Percentiles rank a stretch among this genome's conserved stretches.
Evolutionary conservation across 2,888 invertebrate genomes (phyloP).

Genomic region (Conchocele bisecta): DNA sequence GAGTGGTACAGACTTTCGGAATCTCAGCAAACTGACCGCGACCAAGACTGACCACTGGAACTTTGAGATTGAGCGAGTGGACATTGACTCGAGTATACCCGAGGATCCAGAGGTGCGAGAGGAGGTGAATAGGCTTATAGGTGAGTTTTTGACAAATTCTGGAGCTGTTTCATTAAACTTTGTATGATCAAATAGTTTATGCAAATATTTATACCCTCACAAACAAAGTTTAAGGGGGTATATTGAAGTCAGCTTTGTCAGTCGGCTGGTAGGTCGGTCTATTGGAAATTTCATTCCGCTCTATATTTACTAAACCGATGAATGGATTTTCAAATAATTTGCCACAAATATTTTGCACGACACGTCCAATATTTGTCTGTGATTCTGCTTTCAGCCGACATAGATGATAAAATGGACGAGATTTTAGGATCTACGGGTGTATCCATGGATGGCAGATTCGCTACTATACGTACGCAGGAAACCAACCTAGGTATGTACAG

Average conservation of each 20-base stretch:
- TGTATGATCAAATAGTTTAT: no score
- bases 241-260: no score
- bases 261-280: no score
- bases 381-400: slow-evolving; percentile 74
- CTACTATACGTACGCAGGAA: slow-evolving; percentile 90
- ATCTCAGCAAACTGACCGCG: slow-evolving; percentile 91
- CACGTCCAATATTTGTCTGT: no score
- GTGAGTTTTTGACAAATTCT: no score
- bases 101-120: slow-evolving; percentile 89
- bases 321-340: no score
- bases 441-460: slow-evolving; percentile 93
- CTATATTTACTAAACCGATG: no score
- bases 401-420: slow-evolving; percentile 88
- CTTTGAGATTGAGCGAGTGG: slow-evolving; percentile 88
- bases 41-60: slow-evolving; percentile 85
- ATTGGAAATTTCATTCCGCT: no score
- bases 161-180: no score
- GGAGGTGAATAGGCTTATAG: slow-evolving; percentile 85
- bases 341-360: no score
- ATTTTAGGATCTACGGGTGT: slow-evolving; percentile 92
- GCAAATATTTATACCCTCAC: no score
- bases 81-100: slow-evolving; percentile 84
- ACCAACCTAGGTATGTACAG: slow-evolving; percentile 90
- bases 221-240: no score
- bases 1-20: slow-evolving; percentile 95